These are phyloP conservation scores for Chrysochloris asiatica DNA, from an alignment of 2,113 vertebrate species.

Conservation along the genomic window DNA sequence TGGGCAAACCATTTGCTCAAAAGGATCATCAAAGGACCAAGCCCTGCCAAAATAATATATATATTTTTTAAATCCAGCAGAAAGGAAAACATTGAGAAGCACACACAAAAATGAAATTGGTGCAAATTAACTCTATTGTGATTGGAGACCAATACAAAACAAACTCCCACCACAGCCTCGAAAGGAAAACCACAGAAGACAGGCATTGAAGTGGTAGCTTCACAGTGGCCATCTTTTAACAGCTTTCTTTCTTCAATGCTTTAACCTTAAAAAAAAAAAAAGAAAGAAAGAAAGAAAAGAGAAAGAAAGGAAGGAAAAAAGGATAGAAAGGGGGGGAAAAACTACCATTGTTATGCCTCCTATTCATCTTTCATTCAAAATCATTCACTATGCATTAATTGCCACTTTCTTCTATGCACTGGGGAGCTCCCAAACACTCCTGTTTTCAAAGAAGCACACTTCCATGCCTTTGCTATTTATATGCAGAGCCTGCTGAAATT, in stretches of 20 bases:
- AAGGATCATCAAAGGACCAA: conserved; percentile 88
- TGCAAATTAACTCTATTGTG: conserved; percentile 87
- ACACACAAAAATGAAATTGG: conserved; percentile 87
- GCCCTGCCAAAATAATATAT: conserved; percentile 81
- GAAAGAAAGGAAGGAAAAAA: conserved; percentile 53
- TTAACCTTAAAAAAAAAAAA: conserved; percentile 82
- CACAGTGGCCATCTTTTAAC: conserved; percentile 87
- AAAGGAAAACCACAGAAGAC: conserved; percentile 82
- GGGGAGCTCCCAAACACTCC: conserved; percentile 85
- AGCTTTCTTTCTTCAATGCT: conserved; percentile 86
- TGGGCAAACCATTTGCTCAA: conserved; percentile 89
- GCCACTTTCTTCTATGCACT: conserved; percentile 86
- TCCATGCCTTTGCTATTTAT: conserved; percentile 89
- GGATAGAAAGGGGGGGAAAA: conserved; percentile 1
- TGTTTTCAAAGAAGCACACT: conserved; percentile 89
- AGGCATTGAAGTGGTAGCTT: conserved; percentile 85
- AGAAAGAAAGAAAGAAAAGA: conserved; percentile 56
- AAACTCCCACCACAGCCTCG: conserved; percentile 82
- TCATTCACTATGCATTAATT: conserved; percentile 91
- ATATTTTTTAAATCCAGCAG: conserved; percentile 17
- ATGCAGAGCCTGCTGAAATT: conserved; percentile 86
- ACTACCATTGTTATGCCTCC: conserved; percentile 84
- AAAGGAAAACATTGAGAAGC: conserved; percentile 76
- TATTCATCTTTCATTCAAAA: conserved; percentile 90
- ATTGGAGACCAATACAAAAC: conserved; percentile 85